Evolutionary conservation across 2,113 vertebrate genomes (phyloP), one percentile per base, ranked within the genome.

Genomic region (Phrynocephalus versicolor): DNA sequence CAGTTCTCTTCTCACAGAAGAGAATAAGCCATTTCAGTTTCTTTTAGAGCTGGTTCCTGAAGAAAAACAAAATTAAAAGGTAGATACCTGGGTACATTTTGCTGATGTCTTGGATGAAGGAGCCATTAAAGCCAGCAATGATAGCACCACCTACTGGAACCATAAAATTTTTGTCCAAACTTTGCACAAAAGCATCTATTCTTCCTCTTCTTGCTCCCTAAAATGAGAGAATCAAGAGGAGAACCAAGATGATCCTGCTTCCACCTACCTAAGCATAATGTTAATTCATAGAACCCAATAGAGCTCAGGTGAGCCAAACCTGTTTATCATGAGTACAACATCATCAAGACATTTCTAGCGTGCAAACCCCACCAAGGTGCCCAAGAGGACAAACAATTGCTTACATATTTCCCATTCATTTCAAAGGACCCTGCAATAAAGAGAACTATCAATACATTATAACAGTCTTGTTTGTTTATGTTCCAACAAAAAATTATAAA

Each of bases 121-220:
- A 88, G 64, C 97, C 97, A 67, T 96, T 95, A 94, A 99, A 99
- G 79, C 99, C 99, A 95, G 99, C 98, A 88, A 99, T 98, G 90
- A 99, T 94, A 95, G 99, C 99, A 57, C 98, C 98, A 96, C 99
- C 98, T 96, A 99, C 98, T 95, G 99, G 99, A 94, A 99, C 98
- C 98, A 99, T 98, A 81, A 99, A 99, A 96, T 99, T 99, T 96
- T 99, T 99, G 95, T 99, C 99, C 96, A 99, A 93, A 93, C 98
- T 99, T 94, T 99, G 99, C n/a, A 99, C 97, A 91, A 99, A 99
- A 87, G 97, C 98, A 37, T 99, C 99, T 25, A 99, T 97, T 94
- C 98, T 97, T 87, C 99, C 99, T 69, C 98, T 95, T 23, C 97
- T 97, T 75, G 98, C 97, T 1, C 97, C 98, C 98, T 99, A 89